Evolutionary conservation across 2,888 invertebrate genomes (phyloP).

Genomic region (Operophtera brumata): DNA sequence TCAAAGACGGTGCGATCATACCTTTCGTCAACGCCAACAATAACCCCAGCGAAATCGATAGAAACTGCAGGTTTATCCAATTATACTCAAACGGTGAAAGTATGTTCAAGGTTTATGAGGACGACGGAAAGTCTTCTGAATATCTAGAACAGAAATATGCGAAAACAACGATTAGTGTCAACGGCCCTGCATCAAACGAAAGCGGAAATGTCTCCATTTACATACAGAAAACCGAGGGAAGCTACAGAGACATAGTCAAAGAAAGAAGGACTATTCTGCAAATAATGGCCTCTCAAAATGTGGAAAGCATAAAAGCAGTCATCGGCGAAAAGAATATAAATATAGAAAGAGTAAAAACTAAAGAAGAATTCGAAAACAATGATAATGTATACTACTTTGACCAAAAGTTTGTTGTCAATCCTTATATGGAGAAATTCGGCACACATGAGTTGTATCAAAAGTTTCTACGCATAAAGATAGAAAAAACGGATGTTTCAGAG

Average conservation of each 20-base stretch:
- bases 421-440: conserved; percentile 48
- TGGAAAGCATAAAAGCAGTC: conserved; percentile 50
- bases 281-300: conserved; percentile 53
- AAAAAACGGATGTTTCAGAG: conserved; percentile 51
- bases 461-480: conserved; percentile 60
- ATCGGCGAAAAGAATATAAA: conserved; percentile 51
- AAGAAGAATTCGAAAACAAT: conserved; percentile 50
- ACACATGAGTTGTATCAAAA: conserved; percentile 43
- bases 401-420: conserved; percentile 53
- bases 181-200: conserved; percentile 48
- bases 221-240: conserved; percentile 58
- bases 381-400: conserved; percentile 58
- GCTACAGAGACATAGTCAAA: conserved; percentile 53
- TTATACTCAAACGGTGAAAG: conserved; percentile 60
- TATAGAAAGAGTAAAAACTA: conserved; percentile 46
- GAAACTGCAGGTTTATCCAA: conserved; percentile 54
- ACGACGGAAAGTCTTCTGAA: conserved; percentile 62
- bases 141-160: conserved; percentile 54
- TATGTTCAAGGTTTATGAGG: conserved; percentile 62
- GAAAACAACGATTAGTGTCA: conserved; percentile 50
- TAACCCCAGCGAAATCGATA: conserved; percentile 60
- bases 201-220: conserved; percentile 50
- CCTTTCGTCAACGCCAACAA: conserved; percentile 69
- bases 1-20: conserved; percentile 68
- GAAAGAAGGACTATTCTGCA: conserved; percentile 58